A percentile compares a stretch with the other conserved stretches of the same genome.
Evolutionary conservation across 2,113 vertebrate species (phyloP).

Genomic region (Fregetta grallaria): DNA sequence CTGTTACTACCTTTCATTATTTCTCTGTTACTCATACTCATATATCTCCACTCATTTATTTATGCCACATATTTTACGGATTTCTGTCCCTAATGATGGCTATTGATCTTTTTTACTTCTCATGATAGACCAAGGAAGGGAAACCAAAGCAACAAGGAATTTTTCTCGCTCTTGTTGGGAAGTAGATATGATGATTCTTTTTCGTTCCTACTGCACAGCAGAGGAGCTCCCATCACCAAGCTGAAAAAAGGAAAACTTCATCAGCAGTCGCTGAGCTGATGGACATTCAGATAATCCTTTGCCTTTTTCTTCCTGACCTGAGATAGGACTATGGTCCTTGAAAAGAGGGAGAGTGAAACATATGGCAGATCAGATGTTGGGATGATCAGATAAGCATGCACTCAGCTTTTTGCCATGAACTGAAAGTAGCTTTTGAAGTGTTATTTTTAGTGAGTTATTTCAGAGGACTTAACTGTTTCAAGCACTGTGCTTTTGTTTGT

Average conservation of each 20-base stretch:
- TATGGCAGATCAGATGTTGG: conserved; percentile 4
- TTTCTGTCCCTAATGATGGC: not conserved
- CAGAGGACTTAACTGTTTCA: not conserved
- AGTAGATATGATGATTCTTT: not conserved
- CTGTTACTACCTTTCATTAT: not conserved
- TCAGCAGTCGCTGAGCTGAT: not conserved
- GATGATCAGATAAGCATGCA: conserved; percentile 1
- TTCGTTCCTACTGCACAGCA: not conserved
- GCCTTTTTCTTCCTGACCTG: not conserved
- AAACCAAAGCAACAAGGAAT: not conserved
- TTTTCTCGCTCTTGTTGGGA: not conserved
- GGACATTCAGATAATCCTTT: not conserved
- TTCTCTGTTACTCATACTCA: not conserved
- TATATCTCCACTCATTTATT: not conserved
- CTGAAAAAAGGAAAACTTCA: not conserved
- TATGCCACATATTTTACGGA: not conserved
- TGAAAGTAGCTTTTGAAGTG: conserved; percentile 17
- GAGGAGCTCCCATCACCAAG: not conserved
- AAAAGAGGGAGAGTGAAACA: not conserved
- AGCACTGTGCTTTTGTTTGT: not conserved
- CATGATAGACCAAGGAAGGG: not conserved
- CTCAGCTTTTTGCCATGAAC: conserved; percentile 16
- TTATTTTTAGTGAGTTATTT: conserved; percentile 33
- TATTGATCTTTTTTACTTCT: not conserved
- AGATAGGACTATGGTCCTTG: not conserved